Evolutionary conservation across 2,888 invertebrate genomes (phyloP), one percentile per base, ranked within the genome.

Genomic region (Cotesia congregata): DNA sequence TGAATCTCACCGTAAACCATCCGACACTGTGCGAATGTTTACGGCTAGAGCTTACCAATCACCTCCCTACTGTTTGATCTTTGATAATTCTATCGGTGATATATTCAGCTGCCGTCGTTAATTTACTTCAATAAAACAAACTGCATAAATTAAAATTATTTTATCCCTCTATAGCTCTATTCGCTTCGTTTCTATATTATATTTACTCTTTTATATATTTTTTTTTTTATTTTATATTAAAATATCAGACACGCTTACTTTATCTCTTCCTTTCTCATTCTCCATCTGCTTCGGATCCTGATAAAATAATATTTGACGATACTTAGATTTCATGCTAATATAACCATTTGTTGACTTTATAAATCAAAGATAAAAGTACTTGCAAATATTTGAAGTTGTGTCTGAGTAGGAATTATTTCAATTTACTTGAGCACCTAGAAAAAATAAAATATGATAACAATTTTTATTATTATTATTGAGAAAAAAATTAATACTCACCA

Each of bases 1-100:
- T 17, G 67, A 67, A 67, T 30, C 30, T 17, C n/a, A 17, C 41
- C 40, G 12, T 41, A 69, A 69, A 69, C 69, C 50, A 50, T 50
- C 50, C 50, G 12, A 50, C 50, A 50, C 9, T 20, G 9, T 80
- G 77, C 77, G 84, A 83, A 84, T 86, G 86, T 86, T 85, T 85
- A 50, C 20, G 20, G 17, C 6, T 17, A 20, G 6, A 5, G 9
- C 17, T 5, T 64, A 6, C 17, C 20, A 64, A 64, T 15, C 17
- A 20, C 64, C 9, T 5, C 1, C 5, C 64, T 9, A 20, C 17
- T 64, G 20, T 20, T 64, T 64, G 6, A 9, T 20, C 20, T 64
- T 4, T 64, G 20, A 64, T 20, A 64, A 17, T 64, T 64, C 20
- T 9, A 64, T 15, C 17, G 17, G 5, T 9, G 17, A 20, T 64